Evolutionary conservation across 2,797 vertebrate species (phyloP).

Genomic region (Diplodus sargus): DNA sequence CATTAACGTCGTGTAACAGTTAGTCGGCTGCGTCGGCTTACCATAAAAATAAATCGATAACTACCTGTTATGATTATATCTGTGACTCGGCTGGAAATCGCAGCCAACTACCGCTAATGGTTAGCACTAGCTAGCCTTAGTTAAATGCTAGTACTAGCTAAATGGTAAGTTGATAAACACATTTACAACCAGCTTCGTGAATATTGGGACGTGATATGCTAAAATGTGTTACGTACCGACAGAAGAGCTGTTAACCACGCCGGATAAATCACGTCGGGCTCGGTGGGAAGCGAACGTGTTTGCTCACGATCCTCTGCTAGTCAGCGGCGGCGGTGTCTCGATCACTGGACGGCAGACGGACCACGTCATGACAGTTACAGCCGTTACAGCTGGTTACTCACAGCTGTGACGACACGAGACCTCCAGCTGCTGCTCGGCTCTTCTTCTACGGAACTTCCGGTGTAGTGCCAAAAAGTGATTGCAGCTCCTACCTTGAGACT

Average conservation of each 20-base stretch:
- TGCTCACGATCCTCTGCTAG: not conserved
- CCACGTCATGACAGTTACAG: conserved; percentile 57
- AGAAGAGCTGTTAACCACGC: not conserved
- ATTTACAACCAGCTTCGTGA: not conserved
- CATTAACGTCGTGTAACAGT: not conserved
- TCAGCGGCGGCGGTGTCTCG: conserved; percentile 16
- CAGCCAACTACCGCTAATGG: not conserved
- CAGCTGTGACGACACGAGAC: conserved; percentile 21
- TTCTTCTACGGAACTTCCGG: no score
- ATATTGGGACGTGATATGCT: not conserved
- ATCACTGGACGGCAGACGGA: not conserved
- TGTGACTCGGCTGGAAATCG: no score
- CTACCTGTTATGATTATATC: not conserved
- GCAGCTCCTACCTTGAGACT: no score
- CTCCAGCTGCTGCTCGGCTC: no score
- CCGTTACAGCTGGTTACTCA: conserved; percentile 3
- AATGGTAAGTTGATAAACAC: conserved; percentile 26
- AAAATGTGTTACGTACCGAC: conserved; percentile 48
- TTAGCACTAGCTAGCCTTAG: conserved; percentile 41
- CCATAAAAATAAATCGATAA: not conserved
- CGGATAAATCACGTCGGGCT: not conserved
- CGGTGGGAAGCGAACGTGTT: conserved; percentile 5
- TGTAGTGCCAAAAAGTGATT: no score
- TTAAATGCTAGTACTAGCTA: conserved; percentile 59
- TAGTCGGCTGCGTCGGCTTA: not conserved